Evolutionary conservation across 2,888 invertebrate genomes (phyloP), one percentile per base, ranked within the genome.

Genomic region (Falcaria lacertinaria): DNA sequence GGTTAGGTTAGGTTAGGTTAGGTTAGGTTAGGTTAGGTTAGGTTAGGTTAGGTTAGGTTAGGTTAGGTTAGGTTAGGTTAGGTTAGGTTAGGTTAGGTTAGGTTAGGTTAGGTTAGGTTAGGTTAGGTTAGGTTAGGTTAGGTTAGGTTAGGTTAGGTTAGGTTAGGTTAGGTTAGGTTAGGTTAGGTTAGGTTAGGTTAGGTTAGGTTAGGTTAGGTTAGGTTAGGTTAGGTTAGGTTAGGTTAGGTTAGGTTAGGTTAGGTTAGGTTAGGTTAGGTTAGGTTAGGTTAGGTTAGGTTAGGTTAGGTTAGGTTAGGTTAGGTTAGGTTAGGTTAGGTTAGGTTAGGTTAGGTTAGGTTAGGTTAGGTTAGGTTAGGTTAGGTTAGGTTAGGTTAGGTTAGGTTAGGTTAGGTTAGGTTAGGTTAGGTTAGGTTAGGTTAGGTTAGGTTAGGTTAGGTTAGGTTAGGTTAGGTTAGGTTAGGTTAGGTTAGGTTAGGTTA

Each of bases 181-280:
- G 39, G 43, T 44, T 51, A 42, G 40, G 45, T 47, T 46, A 44
- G 48, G 43, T 44, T 47, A 43, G 47, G 48, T 47, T 51, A 49
- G 47, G 48, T 46, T 53, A 51, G 50, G 53, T 54, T 50, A 53
- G 50, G 48, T 48, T 45, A 39, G 47, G 47, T 49, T 49, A 52
- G 48, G 49, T 50, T 47, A 50, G 19, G 19, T 19, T 19, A 19
- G 37, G 41, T 16, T n/a, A 34, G 7, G 44, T 41, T 32, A 28
- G n/a, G n/a, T n/a, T n/a, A n/a, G n/a, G n/a, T 48, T 47, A 46
- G 48, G 48, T 48, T 48, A 46, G 48, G 49, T 51, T 49, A 48
- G 50, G 50, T 54, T 15, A 19, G 17, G n/a, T 35, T 42, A 16
- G 37, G 42, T 25, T 17, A 41, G 17, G 48, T 44, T 35, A 48